Conservation (phyloP, 2,797 vertebrate genomes). For the Craterocephalus amniculus region DNA sequence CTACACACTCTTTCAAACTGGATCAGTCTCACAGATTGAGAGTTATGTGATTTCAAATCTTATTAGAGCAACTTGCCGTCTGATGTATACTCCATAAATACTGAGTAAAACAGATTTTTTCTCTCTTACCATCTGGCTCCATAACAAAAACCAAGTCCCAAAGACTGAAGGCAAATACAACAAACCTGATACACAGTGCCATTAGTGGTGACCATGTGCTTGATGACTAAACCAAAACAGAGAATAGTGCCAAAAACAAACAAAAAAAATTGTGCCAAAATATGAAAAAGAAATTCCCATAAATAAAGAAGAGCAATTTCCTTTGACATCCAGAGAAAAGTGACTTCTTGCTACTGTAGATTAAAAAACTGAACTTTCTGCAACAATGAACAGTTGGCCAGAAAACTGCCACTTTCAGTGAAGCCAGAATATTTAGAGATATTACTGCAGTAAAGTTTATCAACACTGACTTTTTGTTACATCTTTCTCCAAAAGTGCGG, state of each 20-base stretch:
- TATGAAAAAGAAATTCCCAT: not conserved
- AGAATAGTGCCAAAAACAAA: not conserved
- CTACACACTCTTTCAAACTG: slow-evolving; percentile 3
- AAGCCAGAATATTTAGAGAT: not conserved
- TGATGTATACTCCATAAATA: slow-evolving; percentile 4
- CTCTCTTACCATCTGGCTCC: not conserved
- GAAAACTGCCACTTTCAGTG: not conserved
- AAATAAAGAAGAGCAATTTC: not conserved
- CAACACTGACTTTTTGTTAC: not conserved
- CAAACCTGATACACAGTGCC: not conserved
- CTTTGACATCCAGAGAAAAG: not conserved
- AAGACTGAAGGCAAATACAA: not conserved
- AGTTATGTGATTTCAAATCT: slow-evolving; percentile 19
- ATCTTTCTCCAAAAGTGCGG: not conserved
- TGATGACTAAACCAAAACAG: not conserved
- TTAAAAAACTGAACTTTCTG: not conserved
- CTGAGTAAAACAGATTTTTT: not conserved
- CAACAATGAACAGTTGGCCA: not conserved
- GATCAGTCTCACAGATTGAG: slow-evolving; percentile 1
- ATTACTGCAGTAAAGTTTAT: not conserved
- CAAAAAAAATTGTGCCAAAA: not conserved
- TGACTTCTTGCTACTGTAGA: not conserved
- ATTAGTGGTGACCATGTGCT: not conserved
- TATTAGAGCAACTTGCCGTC: slow-evolving; percentile 2
- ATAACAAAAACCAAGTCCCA: not conserved